Base-by-base conservation (phyloP, 2,113 vertebrate genomes). In the Pelvicachromis taeniatus region DNA sequence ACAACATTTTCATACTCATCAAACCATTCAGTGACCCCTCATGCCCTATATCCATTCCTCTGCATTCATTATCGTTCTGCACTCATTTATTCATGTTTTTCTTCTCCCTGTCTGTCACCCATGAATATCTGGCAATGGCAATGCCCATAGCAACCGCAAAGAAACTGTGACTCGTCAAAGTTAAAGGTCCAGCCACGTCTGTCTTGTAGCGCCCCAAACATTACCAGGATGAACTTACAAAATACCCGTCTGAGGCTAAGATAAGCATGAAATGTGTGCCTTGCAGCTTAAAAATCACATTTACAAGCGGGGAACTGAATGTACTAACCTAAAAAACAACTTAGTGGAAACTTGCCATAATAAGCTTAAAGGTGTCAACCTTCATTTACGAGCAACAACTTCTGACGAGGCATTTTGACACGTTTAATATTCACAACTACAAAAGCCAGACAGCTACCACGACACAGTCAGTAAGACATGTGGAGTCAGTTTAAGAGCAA, bases 31-130 rank as follows among this genome's bases (percentile, higher is more conserved):
- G 87, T 89, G 90, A 92, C 91, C 89, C 77, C 9, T 58, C 5
- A 3, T 77, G 86, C 58, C 88, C 87, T 73, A 16, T 31, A 14
- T 45, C 35, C 21, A 89, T 58, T 89, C 53, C 87, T 86, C 68
- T 91, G 89, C 89, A 92, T 92, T 83, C 65, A 92, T 91, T 91
- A 89, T 84, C 50, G 73, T 58, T 78, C 81, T 80, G 55, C 7
- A 11, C 50, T 77, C 55, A 81, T 83, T 87, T 81, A 70, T 70
- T 83, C 84, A 14, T 61, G 13, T 35, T 82, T 86, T 82, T 7
- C 70, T 53, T 35, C 65, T 79, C 31, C 61, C 33, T 21, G 55
- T 79, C 80, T 78, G 75, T 80, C 52, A 52, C 56, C 50, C 17
- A 45, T 73, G 63, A 80, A 58, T 50, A 53, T 75, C 45, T 4